These are phyloP conservation scores for Saccostrea glomerata DNA, from an alignment of 1,140 invertebrate species.

Conservation along the genomic window DNA sequence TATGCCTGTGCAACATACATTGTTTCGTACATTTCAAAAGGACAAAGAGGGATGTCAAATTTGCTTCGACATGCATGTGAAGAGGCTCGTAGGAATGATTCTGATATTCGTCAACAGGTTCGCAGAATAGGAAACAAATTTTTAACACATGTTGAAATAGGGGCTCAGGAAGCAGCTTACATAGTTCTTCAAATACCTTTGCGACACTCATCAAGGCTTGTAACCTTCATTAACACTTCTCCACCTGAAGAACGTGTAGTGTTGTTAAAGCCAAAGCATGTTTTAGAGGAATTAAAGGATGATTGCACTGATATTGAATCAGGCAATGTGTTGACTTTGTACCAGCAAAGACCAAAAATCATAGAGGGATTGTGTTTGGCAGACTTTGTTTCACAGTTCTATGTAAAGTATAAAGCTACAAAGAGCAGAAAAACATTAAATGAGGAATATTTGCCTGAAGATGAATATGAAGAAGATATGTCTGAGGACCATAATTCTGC, in stretches of 20 bases:
- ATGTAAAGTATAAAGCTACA: conserved; percentile 46
- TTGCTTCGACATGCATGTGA: conserved; percentile 47
- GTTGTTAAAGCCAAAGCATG: conserved; percentile 50
- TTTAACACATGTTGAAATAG: conserved; percentile 55
- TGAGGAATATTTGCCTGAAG: conserved; percentile 14
- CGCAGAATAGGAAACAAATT: conserved; percentile 59
- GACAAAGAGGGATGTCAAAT: conserved; percentile 58
- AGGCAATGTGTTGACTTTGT: conserved; percentile 46
- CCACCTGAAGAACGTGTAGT: conserved; percentile 47
- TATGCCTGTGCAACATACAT: conserved; percentile 64
- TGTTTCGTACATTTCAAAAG: conserved; percentile 58
- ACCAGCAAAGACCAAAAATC: conserved; percentile 48
- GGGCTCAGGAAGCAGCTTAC: conserved; percentile 56
- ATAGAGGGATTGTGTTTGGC: conserved; percentile 52
- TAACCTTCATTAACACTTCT: conserved; percentile 60
- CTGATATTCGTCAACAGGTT: conserved; percentile 53
- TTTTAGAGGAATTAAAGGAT: conserved; percentile 39
- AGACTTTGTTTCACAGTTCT: conserved; percentile 53
- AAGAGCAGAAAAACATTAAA: conserved; percentile 36
- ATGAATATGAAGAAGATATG: conserved; percentile 11
- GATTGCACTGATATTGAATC: conserved; percentile 53
- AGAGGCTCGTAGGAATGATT: conserved; percentile 50
- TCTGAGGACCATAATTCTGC: background rate
- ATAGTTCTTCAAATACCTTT: conserved; percentile 58
- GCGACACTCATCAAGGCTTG: conserved; percentile 44